Conservation (phyloP, 2,797 vertebrate genomes). For the Oceanodroma leucorhoa region DNA sequence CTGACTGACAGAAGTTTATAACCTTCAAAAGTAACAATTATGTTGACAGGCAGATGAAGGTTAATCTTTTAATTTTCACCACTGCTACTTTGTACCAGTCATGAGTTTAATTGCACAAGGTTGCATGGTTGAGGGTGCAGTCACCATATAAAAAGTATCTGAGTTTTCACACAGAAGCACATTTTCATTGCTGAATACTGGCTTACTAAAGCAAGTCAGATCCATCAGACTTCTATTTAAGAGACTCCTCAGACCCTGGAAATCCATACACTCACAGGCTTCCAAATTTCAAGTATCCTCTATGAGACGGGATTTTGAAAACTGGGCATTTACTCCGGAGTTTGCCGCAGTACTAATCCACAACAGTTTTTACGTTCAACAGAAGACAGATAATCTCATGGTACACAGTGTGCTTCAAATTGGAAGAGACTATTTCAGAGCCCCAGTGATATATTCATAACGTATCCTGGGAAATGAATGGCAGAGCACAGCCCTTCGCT, state of each 20-base stretch:
- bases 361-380: neutral
- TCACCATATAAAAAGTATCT: neutral
- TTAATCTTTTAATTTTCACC: neutral
- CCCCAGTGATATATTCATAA: accelerated
- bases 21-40: neutral
- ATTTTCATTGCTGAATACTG: neutral
- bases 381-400: neutral
- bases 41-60: neutral
- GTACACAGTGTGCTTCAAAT: neutral
- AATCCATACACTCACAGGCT: neutral
- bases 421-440: neutral
- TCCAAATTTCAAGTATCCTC: neutral
- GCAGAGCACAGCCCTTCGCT: neutral
- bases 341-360: neutral
- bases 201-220: neutral
- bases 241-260: neutral
- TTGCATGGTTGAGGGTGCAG: neutral
- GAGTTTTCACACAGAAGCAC: neutral
- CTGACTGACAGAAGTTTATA: neutral
- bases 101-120: neutral
- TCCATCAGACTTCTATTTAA: neutral
- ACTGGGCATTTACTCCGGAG: neutral
- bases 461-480: neutral
- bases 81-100: neutral
- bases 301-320: neutral